phyloP scores from a whole-genome alignment of 2,888 invertebrate genomes.

The Vanessa cardui region DNA sequence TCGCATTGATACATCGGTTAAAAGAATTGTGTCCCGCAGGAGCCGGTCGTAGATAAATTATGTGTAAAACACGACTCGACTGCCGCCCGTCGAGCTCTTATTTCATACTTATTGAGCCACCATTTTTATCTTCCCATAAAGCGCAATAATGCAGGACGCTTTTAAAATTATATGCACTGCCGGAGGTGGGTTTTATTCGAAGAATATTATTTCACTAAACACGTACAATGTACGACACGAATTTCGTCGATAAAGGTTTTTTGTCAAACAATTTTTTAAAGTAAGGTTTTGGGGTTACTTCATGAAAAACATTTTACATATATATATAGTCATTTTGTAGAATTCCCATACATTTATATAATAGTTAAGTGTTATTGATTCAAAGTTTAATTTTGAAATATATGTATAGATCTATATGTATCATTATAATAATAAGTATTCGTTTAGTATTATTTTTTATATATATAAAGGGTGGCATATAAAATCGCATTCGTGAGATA shows the following conservation, averaged over 20 bases:
- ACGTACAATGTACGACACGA: conserved; percentile 29
- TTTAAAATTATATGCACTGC: conserved; percentile 62
- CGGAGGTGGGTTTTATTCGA: conserved; percentile 42
- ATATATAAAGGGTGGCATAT: too few species aligned
- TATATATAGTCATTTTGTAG: not conserved
- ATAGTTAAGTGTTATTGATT: too few species aligned
- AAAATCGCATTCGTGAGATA: not conserved
- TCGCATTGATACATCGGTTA: conserved; percentile 39
- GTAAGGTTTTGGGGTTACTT: not conserved
- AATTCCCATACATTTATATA: not conserved
- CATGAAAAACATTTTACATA: not conserved
- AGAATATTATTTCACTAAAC: conserved; percentile 40
- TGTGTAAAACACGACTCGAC: conserved; percentile 41
- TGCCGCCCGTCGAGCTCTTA: conserved; percentile 53
- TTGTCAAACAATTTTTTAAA: conserved; percentile 25
- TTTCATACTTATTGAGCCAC: conserved; percentile 71
- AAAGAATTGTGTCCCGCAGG: conserved; percentile 45
- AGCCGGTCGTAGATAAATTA: conserved; percentile 45
- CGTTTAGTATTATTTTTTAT: too few species aligned
- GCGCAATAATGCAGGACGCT: conserved; percentile 63
- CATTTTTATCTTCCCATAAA: conserved; percentile 70
- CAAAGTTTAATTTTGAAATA: too few species aligned
- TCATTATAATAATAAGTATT: too few species aligned
- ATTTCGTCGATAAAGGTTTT: conserved; percentile 25
- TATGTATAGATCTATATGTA: too few species aligned